Evolutionary conservation across 2,113 vertebrate species (phyloP).

Genomic region (Cyprinodon brontotheroides): DNA sequence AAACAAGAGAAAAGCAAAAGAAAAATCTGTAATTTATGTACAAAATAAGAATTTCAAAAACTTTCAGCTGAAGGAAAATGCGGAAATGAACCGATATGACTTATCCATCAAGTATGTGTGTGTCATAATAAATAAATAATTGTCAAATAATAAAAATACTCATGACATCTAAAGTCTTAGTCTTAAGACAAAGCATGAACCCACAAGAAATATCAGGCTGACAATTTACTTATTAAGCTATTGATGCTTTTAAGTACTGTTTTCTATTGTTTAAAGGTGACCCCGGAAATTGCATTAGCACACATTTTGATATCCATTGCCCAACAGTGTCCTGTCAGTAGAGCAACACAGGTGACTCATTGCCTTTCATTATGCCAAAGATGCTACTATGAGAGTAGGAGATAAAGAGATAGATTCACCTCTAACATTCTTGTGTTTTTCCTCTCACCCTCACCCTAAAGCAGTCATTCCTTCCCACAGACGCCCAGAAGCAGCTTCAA

Average conservation of each 20-base stretch:
- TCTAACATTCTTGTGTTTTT: constrained; percentile 58
- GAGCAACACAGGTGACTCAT: constrained; percentile 16
- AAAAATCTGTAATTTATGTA: too few relatives aligned
- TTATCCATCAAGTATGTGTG: too few relatives aligned
- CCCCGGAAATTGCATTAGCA: background rate
- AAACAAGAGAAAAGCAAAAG: too few relatives aligned
- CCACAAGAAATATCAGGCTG: background rate
- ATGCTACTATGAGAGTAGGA: constrained; percentile 16
- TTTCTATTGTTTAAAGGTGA: background rate
- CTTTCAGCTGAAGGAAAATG: too few relatives aligned
- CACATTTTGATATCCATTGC: constrained; percentile 7
- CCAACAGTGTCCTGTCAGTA: constrained; percentile 15
- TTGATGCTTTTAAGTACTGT: background rate
- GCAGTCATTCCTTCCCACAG: constrained; percentile 48
- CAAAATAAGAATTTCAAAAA: too few relatives aligned
- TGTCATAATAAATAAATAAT: too few relatives aligned
- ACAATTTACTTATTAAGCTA: background rate
- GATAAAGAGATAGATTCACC: constrained; percentile 32
- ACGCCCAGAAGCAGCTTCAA: constrained; percentile 64
- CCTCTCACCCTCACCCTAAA: constrained; percentile 42
- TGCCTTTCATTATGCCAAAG: constrained; percentile 1
- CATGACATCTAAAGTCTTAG: background rate
- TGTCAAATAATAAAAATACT: background rate
- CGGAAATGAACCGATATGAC: too few relatives aligned
- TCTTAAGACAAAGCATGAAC: background rate